Evolutionary conservation across 2,113 vertebrate species (phyloP), one percentile per base, ranked within the genome.

Genomic region (Mastomys coucha): DNA sequence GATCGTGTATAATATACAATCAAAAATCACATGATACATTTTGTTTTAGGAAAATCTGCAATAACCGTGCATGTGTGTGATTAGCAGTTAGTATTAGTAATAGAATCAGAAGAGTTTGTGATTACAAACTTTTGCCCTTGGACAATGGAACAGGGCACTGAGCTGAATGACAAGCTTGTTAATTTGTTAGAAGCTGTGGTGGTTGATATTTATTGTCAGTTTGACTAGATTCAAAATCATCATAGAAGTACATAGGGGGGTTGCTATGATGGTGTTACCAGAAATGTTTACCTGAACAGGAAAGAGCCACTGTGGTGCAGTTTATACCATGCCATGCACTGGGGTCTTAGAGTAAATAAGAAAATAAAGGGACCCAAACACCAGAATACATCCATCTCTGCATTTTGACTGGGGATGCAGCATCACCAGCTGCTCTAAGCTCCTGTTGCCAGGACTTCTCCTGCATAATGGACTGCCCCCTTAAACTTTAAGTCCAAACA

Each of bases 1-100:
- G 56, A 69, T 88, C 28, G n/a, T 87, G 0, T 28, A 85, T 42
- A 45, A 92, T 13, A 67, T 51, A 19, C 8, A 75, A 58, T 36
- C 24, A 63, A 69, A 87, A 87, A 92, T 58, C 69, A 90, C 22
- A 49, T 56, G 45, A 58, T 60, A 94, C 67, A 76, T 56, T 42
- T 22, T 45, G 45, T 86, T 77, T 94, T 65, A 88, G 76, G 28
- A 92, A 93, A 93, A 89, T 53, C 28, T 88, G 1, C 5, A 75
- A 33, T 33, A 33, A 49, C 24, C 22, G 10, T 73, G 39, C 1
- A 26, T n/a, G 6, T 73, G n/a, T 67, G 19, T 28, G 45, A 53
- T 28, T 63, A 78, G 78, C 69, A 9, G 24, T 53, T 63, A 70
- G 14, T 53, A 84, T 51, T 14, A 70, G 14, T 69, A 92, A 49